Percentiles rank a stretch among this genome's conserved stretches.
phyloP scores from a whole-genome alignment of 2,113 vertebrate species.

The Chamaea fasciata region DNA sequence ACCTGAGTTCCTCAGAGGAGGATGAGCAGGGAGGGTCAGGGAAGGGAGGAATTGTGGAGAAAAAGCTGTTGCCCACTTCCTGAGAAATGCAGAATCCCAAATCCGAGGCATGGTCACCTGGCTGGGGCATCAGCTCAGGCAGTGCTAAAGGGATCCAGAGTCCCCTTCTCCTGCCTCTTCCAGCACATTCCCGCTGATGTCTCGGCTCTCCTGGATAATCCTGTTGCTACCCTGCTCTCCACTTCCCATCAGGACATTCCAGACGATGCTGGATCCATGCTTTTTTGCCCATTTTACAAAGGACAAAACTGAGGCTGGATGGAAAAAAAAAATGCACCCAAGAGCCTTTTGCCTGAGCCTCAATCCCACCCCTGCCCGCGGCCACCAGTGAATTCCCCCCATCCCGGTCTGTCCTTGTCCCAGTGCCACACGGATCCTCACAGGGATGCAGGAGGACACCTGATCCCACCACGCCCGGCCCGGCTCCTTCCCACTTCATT shows the following conservation, averaged over 20 bases:
- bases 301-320: background rate
- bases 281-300: background rate
- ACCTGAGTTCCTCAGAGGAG: background rate
- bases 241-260: background rate
- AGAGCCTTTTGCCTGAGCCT: no score
- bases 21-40: background rate
- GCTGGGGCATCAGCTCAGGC: background rate
- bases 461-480: background rate
- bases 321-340: no score
- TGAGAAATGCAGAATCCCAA: background rate
- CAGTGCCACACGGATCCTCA: accelerated
- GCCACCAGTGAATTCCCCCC: background rate
- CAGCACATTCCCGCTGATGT: background rate
- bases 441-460: background rate
- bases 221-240: background rate
- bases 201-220: background rate
- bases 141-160: background rate
- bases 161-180: background rate
- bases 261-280: accelerated
- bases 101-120: accelerated
- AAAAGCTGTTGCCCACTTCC: background rate
- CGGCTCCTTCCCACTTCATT: background rate
- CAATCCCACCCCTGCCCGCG: background rate
- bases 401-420: background rate
- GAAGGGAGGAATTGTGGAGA: background rate